A percentile compares a stretch with the other conserved stretches of the same genome.
phyloP scores from a whole-genome alignment of 2,113 vertebrate genomes.

The Muscicapa adusta region DNA sequence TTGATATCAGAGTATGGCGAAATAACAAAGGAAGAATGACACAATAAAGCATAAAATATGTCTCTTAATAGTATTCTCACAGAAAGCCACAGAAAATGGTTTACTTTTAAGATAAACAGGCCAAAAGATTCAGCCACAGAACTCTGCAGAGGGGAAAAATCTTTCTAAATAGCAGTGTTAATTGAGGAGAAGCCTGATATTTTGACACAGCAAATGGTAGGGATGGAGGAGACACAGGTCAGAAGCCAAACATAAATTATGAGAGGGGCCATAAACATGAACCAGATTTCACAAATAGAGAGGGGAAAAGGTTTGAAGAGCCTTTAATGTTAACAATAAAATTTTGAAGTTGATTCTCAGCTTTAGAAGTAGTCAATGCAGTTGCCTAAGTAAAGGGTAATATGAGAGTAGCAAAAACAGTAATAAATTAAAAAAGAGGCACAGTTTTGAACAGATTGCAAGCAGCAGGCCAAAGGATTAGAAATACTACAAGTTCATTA shows the following conservation, averaged over 20 bases:
- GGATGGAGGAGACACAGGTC: slow-evolving; percentile 32
- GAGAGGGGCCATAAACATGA: slow-evolving; percentile 35
- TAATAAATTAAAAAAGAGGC: slow-evolving; percentile 31
- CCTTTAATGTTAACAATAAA: slow-evolving; percentile 61
- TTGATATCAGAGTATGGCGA: background rate
- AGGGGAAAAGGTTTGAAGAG: slow-evolving; percentile 44
- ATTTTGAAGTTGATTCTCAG: slow-evolving; percentile 47
- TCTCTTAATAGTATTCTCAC: background rate
- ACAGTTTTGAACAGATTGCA: slow-evolving; percentile 30
- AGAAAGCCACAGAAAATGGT: background rate
- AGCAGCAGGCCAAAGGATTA: background rate
- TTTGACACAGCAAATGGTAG: slow-evolving; percentile 22
- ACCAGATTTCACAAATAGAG: slow-evolving; percentile 55
- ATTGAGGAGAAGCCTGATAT: slow-evolving; percentile 29
- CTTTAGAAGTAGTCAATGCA: slow-evolving; percentile 10
- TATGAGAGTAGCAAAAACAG: slow-evolving; percentile 9
- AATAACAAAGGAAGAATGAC: background rate
- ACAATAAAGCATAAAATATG: background rate
- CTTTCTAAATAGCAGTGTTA: background rate
- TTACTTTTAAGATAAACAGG: background rate
- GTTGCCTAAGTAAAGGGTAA: slow-evolving; percentile 20
- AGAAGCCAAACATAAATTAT: slow-evolving; percentile 58
- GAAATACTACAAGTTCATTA: background rate
- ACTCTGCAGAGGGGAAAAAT: background rate
- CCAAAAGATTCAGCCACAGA: background rate